These are phyloP conservation scores for Calameuta idolon DNA, from an alignment of 2,888 invertebrate species.

Conservation along the genomic window DNA sequence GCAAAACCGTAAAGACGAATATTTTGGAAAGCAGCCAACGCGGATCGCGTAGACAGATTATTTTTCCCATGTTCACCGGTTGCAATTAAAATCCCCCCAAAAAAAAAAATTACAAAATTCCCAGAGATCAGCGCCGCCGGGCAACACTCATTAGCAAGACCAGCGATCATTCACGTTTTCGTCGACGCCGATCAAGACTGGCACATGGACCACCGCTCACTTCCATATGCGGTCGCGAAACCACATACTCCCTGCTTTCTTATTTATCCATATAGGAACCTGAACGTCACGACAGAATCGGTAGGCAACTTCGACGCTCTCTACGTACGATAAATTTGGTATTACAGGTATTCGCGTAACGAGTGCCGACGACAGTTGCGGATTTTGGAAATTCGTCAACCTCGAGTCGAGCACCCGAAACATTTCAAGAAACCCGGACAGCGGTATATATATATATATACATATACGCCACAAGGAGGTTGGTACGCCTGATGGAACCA, in stretches of 20 bases:
- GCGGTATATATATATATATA: background rate
- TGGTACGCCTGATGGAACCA: background rate
- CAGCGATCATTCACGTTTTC: constrained; percentile 2
- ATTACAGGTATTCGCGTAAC: background rate
- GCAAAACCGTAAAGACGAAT: background rate
- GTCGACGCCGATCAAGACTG: background rate
- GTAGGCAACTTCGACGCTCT: background rate
- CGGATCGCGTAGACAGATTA: background rate
- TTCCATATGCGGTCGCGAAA: constrained; percentile 5
- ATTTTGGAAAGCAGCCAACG: background rate
- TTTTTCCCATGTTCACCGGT: background rate
- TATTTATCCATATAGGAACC: background rate
- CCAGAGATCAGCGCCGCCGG: background rate
- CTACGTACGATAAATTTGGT: background rate
- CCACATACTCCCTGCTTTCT: background rate
- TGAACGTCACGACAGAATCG: background rate
- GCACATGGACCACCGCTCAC: background rate
- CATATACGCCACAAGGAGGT: background rate
- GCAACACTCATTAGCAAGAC: background rate
- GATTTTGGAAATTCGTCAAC: background rate
- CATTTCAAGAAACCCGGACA: background rate
- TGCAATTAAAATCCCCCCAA: background rate
- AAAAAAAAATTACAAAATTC: background rate
- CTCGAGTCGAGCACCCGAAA: background rate
- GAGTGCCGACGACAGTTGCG: background rate